These are phyloP conservation scores for Nyctibius grandis DNA, from an alignment of 2,797 vertebrate genomes.

Conservation along the genomic window DNA sequence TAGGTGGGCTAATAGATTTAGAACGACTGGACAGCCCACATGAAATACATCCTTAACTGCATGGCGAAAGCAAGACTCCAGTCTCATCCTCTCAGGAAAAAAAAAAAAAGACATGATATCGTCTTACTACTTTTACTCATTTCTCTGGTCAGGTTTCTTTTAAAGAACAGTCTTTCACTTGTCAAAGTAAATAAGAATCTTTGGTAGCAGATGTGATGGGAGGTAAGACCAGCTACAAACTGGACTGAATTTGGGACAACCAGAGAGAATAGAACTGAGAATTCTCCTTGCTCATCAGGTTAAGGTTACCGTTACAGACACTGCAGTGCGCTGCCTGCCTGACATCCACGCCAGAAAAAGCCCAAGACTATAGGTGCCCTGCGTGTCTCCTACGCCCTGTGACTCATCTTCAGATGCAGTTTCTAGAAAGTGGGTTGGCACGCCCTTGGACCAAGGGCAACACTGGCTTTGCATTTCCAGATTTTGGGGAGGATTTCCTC, in stretches of 20 bases:
- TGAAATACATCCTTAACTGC: not conserved
- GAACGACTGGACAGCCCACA: not conserved
- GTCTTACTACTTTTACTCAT: not conserved
- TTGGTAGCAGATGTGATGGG: not conserved
- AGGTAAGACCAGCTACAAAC: not conserved
- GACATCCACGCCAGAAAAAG: not conserved
- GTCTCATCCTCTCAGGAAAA: not conserved
- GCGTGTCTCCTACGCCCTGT: rapidly evolving
- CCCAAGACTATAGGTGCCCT: rapidly evolving
- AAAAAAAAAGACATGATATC: rapidly evolving
- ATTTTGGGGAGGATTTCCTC: not conserved
- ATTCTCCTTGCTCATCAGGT: not conserved
- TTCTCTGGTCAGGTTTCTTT: not conserved
- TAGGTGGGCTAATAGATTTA: not conserved
- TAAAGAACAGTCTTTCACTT: not conserved
- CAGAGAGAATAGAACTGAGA: not conserved
- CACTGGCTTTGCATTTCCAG: not conserved
- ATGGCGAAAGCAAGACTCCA: not conserved
- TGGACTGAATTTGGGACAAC: not conserved
- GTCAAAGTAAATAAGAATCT: not conserved
- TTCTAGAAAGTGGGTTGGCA: not conserved
- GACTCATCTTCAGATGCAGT: too few species aligned
- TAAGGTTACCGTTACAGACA: not conserved
- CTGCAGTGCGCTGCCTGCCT: not conserved
- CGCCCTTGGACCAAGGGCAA: not conserved